Conservation (phyloP, 1,140 invertebrate species). For the Ceratina australensis region DNA sequence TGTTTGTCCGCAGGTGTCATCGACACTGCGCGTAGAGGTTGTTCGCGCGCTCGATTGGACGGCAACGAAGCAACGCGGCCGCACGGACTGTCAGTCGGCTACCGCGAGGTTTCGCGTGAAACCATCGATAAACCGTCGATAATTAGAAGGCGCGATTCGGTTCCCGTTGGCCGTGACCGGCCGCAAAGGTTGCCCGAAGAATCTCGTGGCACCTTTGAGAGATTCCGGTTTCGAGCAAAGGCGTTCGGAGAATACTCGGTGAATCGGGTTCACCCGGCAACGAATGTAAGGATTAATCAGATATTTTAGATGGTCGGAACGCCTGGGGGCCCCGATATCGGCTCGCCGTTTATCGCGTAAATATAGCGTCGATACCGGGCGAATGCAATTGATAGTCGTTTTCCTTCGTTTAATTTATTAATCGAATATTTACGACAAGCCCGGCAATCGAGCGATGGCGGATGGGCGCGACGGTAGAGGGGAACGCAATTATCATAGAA, state of each 20-base stretch:
- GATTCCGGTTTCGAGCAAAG: no score
- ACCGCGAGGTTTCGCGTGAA: not conserved
- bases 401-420: constrained; percentile 48
- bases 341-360: constrained; percentile 21
- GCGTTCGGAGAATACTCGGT: not conserved
- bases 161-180: not conserved
- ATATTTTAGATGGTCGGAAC: not conserved
- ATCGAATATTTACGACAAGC: constrained; percentile 44
- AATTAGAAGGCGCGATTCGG: not conserved
- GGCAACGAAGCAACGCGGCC: not conserved
- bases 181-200: not conserved
- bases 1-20: constrained; percentile 33
- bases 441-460: not conserved
- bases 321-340: not conserved
- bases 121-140: not conserved
- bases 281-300: constrained; percentile 8
- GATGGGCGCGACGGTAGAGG: not conserved
- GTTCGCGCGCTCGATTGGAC: not conserved
- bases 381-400: constrained; percentile 39
- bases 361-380: constrained; percentile 24
- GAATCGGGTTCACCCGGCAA: not conserved
- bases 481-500: constrained; percentile 37
- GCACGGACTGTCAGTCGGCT: not conserved
- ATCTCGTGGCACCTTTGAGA: not conserved
- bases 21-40: not conserved